Conservation (phyloP, 2,888 invertebrate species). For the Liposcelis brunnea region DNA sequence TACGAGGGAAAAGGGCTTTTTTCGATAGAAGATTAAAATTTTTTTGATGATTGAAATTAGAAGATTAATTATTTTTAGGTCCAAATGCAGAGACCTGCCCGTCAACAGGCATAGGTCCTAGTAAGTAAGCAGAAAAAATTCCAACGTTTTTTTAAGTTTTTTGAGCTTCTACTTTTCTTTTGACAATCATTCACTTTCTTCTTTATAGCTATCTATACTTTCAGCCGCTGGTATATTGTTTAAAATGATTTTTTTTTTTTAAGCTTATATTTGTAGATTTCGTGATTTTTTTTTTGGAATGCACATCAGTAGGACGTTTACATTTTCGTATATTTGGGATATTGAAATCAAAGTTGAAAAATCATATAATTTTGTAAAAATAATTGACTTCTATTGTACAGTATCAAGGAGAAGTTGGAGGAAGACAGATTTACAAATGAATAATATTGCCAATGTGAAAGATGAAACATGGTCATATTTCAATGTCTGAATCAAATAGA, state of each 20-base stretch:
- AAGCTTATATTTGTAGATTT: background rate
- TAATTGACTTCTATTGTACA: no score
- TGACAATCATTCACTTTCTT: background rate
- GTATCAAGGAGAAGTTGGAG: no score
- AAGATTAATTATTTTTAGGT: conserved; percentile 2
- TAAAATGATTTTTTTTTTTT: background rate
- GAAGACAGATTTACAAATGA: no score
- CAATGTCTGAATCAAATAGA: no score
- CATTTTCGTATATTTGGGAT: no score
- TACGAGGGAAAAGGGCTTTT: no score
- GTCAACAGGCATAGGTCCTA: conserved; percentile 5
- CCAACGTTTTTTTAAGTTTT: background rate
- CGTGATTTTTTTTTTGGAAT: background rate
- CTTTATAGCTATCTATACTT: background rate
- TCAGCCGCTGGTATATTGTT: background rate
- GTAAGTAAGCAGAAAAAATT: conserved; percentile 4
- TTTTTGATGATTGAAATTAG: background rate
- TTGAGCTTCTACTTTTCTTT: background rate
- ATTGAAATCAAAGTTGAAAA: no score
- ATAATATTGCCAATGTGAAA: no score
- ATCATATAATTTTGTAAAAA: no score
- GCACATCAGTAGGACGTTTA: background rate
- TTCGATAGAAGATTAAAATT: no score
- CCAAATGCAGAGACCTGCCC: conserved; percentile 5
- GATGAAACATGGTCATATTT: no score